Base-by-base conservation (phyloP, 1,140 invertebrate species). In the Ladona fulva region DNA sequence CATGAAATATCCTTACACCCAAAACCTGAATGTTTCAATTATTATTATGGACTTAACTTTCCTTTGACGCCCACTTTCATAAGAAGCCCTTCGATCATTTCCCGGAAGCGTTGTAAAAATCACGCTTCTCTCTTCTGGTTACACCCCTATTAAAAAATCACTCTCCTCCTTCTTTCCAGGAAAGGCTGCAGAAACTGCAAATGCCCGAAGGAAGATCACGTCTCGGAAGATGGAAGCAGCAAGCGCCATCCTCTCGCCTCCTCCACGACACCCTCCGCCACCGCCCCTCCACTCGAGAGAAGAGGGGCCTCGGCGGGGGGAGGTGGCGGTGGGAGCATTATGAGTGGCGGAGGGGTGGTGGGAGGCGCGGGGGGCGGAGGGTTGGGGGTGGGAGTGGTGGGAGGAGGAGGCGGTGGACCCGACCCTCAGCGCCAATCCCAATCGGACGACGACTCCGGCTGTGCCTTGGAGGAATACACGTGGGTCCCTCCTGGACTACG, bases 401-500 rank as follows among this genome's bases (percentile, higher is more conserved):
- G 84, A 85, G 78, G 81, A 84, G 42, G 85, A 59, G 24, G 77
- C 73, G 80, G 81, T 73, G 81, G 81, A 74, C 82, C 82, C 52
- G 85, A 95, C 83, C 92, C 92, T 80, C 94, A 95, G 82, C 86
- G 95, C 59, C 95, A 97, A 83, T 96, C 95, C 3, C 96, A 97
- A 82, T 96, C 94, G 74, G 97, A 98, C 85, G 96, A 98, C 83
- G 97, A 99, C 86, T 97, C 94, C 74, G 97, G 97, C 11, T 99
- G 97, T 84, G 96, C 96, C 7, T 87, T 99, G 74, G 97, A 99
- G 83, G 97, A 99, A 84, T 99, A 99, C 86, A 97, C 96, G 0
- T 99, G 97, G 97, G 95, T 98, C 74, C 97, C 97, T 59, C 95
- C 95, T 5, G 96, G 96, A 78, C 88, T 98, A 5, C 91, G 96